Percentiles rank a stretch among this genome's conserved stretches.
Conservation (phyloP, 2,797 vertebrate species). For the Pelochelys cantorii region DNA sequence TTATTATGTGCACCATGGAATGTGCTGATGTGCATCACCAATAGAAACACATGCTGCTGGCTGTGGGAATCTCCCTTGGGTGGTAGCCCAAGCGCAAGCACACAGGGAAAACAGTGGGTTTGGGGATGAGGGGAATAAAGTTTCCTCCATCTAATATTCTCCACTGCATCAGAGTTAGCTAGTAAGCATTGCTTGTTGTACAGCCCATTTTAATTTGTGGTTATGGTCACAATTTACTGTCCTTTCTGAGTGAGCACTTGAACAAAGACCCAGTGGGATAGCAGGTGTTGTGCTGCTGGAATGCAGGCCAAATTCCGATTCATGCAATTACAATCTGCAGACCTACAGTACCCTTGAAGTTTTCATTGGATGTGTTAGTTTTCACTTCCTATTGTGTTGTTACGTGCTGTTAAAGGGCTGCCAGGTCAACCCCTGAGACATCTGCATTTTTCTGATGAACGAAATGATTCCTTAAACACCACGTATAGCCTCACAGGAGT, state of each 20-base stretch:
- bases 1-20: too few species aligned
- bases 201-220: not conserved
- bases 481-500: not conserved
- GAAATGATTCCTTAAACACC: accelerated
- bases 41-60: too few species aligned
- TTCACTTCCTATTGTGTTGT: slow-evolving; percentile 65
- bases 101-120: too few species aligned
- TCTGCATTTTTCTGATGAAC: slow-evolving; percentile 39
- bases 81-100: too few species aligned
- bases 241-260: not conserved
- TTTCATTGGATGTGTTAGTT: slow-evolving; percentile 66
- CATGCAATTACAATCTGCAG: slow-evolving; percentile 66
- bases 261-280: not conserved
- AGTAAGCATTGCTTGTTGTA: not conserved
- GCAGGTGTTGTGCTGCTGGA: not conserved
- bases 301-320: slow-evolving; percentile 45
- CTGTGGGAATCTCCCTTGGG: too few species aligned
- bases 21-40: too few species aligned
- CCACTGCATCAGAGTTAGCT: not conserved
- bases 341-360: slow-evolving; percentile 38
- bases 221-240: not conserved
- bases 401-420: slow-evolving; percentile 41
- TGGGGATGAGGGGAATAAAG: too few species aligned
- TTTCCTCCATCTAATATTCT: not conserved
- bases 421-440: slow-evolving; percentile 34